Evolutionary conservation across 2,797 vertebrate species (phyloP).

Genomic region (Peromyscus aztecus): DNA sequence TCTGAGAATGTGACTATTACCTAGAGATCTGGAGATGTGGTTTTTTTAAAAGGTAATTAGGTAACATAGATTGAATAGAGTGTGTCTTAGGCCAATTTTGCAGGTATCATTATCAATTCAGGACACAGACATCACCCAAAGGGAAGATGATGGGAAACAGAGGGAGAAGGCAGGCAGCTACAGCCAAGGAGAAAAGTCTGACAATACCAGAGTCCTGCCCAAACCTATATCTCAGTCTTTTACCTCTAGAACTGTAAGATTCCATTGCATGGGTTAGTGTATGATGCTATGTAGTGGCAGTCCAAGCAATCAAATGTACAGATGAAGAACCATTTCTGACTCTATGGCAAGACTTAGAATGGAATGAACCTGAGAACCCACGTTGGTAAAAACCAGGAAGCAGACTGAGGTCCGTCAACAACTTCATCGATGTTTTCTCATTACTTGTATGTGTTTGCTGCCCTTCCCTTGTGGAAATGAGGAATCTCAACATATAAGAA

Average conservation of each 20-base stretch:
- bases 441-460: not conserved
- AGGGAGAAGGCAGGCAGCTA: not conserved
- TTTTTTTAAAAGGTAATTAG: constrained; percentile 33
- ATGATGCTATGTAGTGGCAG: not conserved
- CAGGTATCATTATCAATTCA: not conserved
- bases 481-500: not conserved
- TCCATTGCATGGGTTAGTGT: not conserved
- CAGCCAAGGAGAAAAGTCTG: not conserved
- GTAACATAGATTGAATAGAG: not conserved
- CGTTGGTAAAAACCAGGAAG: constrained; percentile 17
- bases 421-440: not conserved
- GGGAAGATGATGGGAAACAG: not conserved
- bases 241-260: not conserved
- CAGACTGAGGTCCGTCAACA: not conserved
- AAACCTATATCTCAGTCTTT: not conserved
- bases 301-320: not conserved
- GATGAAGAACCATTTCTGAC: not conserved
- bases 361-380: not conserved
- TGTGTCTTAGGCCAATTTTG: not conserved
- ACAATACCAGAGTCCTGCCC: not conserved
- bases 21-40: not conserved
- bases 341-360: not conserved
- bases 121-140: not conserved
- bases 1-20: not conserved
- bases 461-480: not conserved